Base-by-base conservation (phyloP, 2,797 vertebrate species). In the Coranthus polyacanthus region DNA sequence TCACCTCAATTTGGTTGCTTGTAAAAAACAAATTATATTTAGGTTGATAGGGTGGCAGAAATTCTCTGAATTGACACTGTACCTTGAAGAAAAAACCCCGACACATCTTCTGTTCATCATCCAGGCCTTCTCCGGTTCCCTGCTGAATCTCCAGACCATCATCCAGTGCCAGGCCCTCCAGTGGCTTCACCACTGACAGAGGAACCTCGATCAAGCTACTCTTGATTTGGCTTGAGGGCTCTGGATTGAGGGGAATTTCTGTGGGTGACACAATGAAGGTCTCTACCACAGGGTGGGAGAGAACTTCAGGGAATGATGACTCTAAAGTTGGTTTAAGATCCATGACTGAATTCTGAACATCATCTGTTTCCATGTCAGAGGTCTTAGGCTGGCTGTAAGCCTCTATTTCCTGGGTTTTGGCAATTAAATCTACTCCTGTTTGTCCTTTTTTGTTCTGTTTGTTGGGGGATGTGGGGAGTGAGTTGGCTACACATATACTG, bases 11-110 rank as follows among this genome's bases (percentile, higher is more conserved):
- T n/a, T 46, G 11, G 39, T 12, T 12, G 0, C 20, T 38, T 24
- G 32, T 39, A 20, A 11, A 13, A 18, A 22, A 1, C 26, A 42
- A 5, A 3, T 39, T 60, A 22, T n/a, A n/a, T n/a, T n/a, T n/a
- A n/a, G n/a, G n/a, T n/a, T n/a, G n/a, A n/a, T n/a, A n/a, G n/a
- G n/a, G 15, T 22, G 18, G 43, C 11, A 45, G 15, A 60, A 36
- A 45, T 16, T n/a, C 21, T 55, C 44, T 3, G 12, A 43, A 62
- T 50, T 2, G 26, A 22, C 13, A 15, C 24, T 36, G 60, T 92
- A 99, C 98, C 96, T 98, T 99, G 66, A 99, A 99, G 85, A 99
- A 99, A 93, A 99, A 99, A 47, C 98, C 98, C 62, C 94, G 96
- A 87, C 95, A 96, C 37, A 95, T 92, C 87, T 95, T 98, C 89